phyloP scores from a whole-genome alignment of 2,888 invertebrate genomes.

The Cantharis rustica region DNA sequence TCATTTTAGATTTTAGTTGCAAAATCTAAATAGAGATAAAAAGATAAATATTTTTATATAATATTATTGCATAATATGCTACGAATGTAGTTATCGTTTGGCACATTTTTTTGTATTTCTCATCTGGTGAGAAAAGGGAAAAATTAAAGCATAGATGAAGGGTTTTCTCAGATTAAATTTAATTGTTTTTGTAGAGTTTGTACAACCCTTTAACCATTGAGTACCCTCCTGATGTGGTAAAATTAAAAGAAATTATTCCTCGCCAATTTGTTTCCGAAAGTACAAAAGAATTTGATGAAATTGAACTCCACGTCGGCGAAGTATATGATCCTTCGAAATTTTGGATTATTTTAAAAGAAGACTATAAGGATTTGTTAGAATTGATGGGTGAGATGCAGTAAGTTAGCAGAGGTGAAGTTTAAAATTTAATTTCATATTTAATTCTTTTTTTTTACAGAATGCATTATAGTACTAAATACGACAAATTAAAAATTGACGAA shows the following conservation, averaged over 20 bases:
- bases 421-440: not conserved
- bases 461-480: not conserved
- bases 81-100: too few relatives aligned
- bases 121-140: too few relatives aligned
- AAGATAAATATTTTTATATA: too few relatives aligned
- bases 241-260: constrained; percentile 26
- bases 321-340: constrained; percentile 65
- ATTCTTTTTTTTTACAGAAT: not conserved
- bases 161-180: not conserved
- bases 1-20: too few relatives aligned
- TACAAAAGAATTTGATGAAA: constrained; percentile 19
- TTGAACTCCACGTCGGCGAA: constrained; percentile 59
- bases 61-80: too few relatives aligned
- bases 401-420: constrained; percentile 34
- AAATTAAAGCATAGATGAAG: too few relatives aligned
- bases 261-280: constrained; percentile 32
- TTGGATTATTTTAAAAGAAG: constrained; percentile 57
- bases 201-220: not conserved
- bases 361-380: constrained; percentile 51
- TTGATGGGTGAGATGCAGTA: constrained; percentile 62
- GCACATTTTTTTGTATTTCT: too few relatives aligned
- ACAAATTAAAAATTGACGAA: constrained; percentile 36
- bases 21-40: too few relatives aligned
- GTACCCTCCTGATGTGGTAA: constrained; percentile 25
- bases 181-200: not conserved